Evolutionary conservation across 2,888 invertebrate genomes (phyloP).

Genomic region (Yponomeuta evonymella): DNA sequence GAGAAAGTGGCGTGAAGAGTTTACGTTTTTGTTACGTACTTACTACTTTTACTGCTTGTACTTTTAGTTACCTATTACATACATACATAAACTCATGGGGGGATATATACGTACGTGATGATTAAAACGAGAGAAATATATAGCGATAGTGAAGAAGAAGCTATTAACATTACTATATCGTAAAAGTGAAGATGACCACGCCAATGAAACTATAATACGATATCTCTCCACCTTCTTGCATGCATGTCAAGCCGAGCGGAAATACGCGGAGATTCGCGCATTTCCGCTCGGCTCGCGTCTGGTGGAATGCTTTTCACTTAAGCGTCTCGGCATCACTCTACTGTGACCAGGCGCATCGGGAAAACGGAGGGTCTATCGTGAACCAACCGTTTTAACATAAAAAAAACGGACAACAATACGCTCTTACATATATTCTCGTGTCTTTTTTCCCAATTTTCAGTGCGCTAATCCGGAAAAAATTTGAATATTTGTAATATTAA

Average conservation of each 20-base stretch:
- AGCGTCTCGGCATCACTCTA: constrained; percentile 61
- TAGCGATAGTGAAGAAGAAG: background rate
- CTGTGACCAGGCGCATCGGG: constrained; percentile 34
- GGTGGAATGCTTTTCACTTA: constrained; percentile 63
- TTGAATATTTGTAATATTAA: too few species aligned
- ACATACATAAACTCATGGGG: too few species aligned
- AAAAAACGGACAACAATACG: too few species aligned
- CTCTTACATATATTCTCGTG: too few species aligned
- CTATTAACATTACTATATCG: background rate
- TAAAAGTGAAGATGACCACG: background rate
- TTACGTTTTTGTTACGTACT: background rate
- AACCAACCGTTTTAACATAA: background rate
- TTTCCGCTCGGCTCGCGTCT: constrained; percentile 41
- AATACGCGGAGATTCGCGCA: background rate
- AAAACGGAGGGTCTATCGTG: background rate
- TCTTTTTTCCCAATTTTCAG: too few species aligned
- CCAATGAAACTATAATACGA: background rate
- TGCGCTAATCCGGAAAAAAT: too few species aligned
- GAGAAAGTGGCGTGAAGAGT: background rate
- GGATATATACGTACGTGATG: too few species aligned
- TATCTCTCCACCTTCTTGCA: background rate
- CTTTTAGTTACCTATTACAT: background rate
- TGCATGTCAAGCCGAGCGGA: background rate
- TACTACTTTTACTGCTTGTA: background rate
- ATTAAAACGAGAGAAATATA: too few species aligned